Percentiles rank a stretch among this genome's conserved stretches.
phyloP scores from a whole-genome alignment of 1,140 invertebrate genomes.

The Diorhabda elongata region DNA sequence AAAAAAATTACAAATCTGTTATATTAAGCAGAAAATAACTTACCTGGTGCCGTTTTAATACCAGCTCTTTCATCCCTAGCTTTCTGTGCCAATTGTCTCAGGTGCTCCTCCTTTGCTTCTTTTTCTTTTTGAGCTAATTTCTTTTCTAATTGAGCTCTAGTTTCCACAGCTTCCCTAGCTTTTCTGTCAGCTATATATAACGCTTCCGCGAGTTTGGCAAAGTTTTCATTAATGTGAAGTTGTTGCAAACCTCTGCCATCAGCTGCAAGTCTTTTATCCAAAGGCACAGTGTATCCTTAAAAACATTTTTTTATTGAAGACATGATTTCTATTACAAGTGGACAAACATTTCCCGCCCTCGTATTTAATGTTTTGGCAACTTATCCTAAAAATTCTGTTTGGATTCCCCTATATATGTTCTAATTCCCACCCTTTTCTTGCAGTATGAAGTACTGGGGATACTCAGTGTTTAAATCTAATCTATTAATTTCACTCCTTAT shows the following conservation, averaged over 20 bases:
- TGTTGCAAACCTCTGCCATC: constrained; percentile 96
- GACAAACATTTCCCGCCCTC: too few relatives aligned
- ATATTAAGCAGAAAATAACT: background rate
- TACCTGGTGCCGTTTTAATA: constrained; percentile 52
- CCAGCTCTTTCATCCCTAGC: constrained; percentile 93
- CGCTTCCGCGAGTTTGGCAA: constrained; percentile 96
- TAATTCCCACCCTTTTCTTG: too few relatives aligned
- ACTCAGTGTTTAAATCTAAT: too few relatives aligned
- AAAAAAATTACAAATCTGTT: background rate
- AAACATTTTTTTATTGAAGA: background rate
- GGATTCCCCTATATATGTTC: too few relatives aligned
- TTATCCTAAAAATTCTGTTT: too few relatives aligned
- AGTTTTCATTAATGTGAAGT: constrained; percentile 98
- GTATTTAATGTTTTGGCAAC: too few relatives aligned
- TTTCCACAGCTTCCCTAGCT: constrained; percentile 94
- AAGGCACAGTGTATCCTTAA: constrained; percentile 87
- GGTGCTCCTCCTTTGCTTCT: constrained; percentile 95
- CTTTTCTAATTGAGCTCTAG: constrained; percentile 91
- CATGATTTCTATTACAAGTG: too few relatives aligned
- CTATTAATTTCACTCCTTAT: too few relatives aligned
- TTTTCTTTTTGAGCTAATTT: constrained; percentile 97
- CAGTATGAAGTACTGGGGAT: too few relatives aligned
- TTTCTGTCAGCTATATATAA: constrained; percentile 98
- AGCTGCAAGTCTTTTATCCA: constrained; percentile 96
- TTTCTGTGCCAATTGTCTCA: constrained; percentile 89